Conservation (phyloP, 2,797 vertebrate species). For the Amphiprion clarkii region DNA sequence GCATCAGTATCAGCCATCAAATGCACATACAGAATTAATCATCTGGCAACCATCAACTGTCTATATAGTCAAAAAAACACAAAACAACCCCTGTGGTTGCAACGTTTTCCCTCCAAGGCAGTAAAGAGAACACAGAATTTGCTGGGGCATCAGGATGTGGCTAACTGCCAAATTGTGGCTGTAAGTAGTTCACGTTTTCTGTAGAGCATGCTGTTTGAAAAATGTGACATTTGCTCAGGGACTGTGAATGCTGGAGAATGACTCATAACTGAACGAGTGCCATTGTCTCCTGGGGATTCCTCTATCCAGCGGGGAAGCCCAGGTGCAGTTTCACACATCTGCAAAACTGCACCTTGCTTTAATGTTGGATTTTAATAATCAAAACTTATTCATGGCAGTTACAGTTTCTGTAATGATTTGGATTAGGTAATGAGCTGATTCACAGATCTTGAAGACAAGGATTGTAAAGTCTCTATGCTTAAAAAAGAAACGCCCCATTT, state of each 20-base stretch:
- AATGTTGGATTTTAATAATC: no score
- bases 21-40: neutral
- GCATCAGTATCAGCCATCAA: neutral
- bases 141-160: accelerated
- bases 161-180: neutral
- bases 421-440: no score
- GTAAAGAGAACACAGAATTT: neutral
- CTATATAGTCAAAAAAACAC: neutral
- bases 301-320: conserved; percentile 14
- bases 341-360: neutral
- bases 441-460: no score
- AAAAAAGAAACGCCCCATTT: no score
- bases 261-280: conserved; percentile 2
- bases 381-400: no score
- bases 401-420: no score
- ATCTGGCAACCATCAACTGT: neutral
- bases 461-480: no score
- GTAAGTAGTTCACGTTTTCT: neutral
- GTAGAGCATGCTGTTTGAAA: neutral
- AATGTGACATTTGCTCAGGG: conserved; percentile 1
- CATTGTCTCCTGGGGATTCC: conserved; percentile 11
- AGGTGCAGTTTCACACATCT: no score
- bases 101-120: neutral
- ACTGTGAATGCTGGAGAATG: neutral
- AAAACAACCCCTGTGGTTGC: neutral